Conservation (phyloP, 2,888 invertebrate species). For the Nebria brevicollis region DNA sequence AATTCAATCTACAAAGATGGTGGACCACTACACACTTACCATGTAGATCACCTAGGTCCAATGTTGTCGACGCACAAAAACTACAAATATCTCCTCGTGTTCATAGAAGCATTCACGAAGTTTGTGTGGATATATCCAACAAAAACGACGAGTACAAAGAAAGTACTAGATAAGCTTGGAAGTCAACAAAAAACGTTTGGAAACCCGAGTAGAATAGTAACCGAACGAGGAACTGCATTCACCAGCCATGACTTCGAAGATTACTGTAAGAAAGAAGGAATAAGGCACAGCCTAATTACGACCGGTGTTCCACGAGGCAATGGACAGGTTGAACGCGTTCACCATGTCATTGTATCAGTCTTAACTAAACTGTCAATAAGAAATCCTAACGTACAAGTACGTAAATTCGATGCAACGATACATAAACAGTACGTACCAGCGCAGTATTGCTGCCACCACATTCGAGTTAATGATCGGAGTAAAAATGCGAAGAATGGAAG, state of each 20-base stretch:
- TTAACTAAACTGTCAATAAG: constrained; percentile 48
- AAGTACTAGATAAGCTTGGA: constrained; percentile 40
- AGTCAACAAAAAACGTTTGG: constrained; percentile 41
- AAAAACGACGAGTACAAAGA: constrained; percentile 36
- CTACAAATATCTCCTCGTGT: constrained; percentile 44
- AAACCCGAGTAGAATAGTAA: constrained; percentile 45
- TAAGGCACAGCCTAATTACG: constrained; percentile 42
- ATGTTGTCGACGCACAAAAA: constrained; percentile 25
- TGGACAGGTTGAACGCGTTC: constrained; percentile 49
- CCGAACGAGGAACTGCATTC: constrained; percentile 35
- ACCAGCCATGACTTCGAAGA: constrained; percentile 24
- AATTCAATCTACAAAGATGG: constrained; percentile 54
- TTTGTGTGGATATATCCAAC: constrained; percentile 45
- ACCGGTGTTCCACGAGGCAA: constrained; percentile 40
- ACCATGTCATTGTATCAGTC: constrained; percentile 49
- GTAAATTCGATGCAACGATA: constrained; percentile 47
- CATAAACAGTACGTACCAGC: constrained; percentile 49
- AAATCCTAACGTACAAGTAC: constrained; percentile 50
- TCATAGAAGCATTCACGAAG: constrained; percentile 28
- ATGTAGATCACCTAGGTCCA: constrained; percentile 57
- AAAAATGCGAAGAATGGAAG: constrained; percentile 46
- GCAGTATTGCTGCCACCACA: constrained; percentile 48
- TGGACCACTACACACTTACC: constrained; percentile 53
- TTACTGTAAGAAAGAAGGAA: constrained; percentile 42
- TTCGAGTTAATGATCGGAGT: constrained; percentile 49